Evolutionary conservation across 2,888 invertebrate genomes (phyloP), one percentile per base, ranked within the genome.

Genomic region (Cylindroiulus punctatus): DNA sequence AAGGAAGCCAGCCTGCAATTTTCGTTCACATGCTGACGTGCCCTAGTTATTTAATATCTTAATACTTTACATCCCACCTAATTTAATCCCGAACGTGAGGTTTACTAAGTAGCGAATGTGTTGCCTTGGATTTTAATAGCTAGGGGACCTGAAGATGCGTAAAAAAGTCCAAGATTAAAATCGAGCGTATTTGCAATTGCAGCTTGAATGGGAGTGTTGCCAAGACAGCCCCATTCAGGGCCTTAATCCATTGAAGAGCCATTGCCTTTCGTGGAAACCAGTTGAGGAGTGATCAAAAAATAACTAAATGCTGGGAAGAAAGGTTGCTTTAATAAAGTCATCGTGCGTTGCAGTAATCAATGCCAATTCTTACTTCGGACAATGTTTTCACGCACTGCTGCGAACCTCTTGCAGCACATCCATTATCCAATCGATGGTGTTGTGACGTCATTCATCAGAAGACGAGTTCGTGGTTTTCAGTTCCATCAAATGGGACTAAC

Each of bases 1-100:
- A 65, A 65, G 22, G 57, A 65, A 22, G 22, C 57, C n/a, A 57
- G 57, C n/a, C 1, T n/a, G 57, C 1, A 65, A 22, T 65, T 22
- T 65, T 65, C 57, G 22, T 65, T 65, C 57, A 65, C 22, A 65
- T 65, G 57, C 57, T 65, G 57, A 65, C 57, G 57, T 65, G 57
- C 57, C 57, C 57, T 65, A 65, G 57, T 65, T 65, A 65, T 65
- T 65, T 22, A 65, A 65, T 65, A 65, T 65, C 57, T 65, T 65
- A 65, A 65, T 65, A 65, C 22, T 22, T 26, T 65, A 65, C 57
- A 65, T 65, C 57, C 57, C 57, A 65, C 57, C 57, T 12, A 65
- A 22, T 65, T 22, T 65, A 65, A 65, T 65, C 57, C 57, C 26
- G 57, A 26, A 65, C 22, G 22, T 26, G n/a, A 8, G 57, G 22